Conservation (phyloP, 1,140 invertebrate genomes). For the Cyclargus thomasi region DNA sequence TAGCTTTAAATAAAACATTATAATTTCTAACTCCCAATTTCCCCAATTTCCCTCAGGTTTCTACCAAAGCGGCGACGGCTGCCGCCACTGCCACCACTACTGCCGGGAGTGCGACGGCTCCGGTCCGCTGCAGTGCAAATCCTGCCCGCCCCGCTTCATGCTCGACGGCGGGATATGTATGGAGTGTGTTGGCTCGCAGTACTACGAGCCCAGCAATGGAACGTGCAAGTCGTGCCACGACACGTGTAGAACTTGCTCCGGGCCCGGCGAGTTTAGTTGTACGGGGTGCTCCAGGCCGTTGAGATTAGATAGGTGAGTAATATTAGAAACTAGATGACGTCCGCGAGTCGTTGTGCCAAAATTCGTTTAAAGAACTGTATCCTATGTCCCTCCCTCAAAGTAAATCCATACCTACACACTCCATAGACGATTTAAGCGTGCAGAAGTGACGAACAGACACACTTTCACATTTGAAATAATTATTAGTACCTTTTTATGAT, state of each 20-base stretch:
- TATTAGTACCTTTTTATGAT: too few relatives aligned
- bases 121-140: conserved; percentile 82
- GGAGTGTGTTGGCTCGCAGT: conserved; percentile 83
- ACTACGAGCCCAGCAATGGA: conserved; percentile 81
- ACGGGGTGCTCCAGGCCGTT: conserved; percentile 79
- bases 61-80: conserved; percentile 85
- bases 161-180: conserved; percentile 83
- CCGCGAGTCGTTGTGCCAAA: too few relatives aligned
- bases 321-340: too few relatives aligned
- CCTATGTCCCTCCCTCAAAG: too few relatives aligned
- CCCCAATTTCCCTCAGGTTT: conserved; percentile 69
- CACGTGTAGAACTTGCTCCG: conserved; percentile 82
- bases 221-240: conserved; percentile 81
- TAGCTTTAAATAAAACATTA: too few relatives aligned
- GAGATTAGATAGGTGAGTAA: conserved; percentile 76
- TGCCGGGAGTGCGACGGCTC: conserved; percentile 87
- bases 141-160: conserved; percentile 83
- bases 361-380: too few relatives aligned
- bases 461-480: too few relatives aligned
- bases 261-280: conserved; percentile 82
- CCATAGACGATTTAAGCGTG: too few relatives aligned
- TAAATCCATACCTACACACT: too few relatives aligned
- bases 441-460: too few relatives aligned
- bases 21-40: too few relatives aligned
- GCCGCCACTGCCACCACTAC: conserved; percentile 89